Evolutionary conservation across 2,797 vertebrate species (phyloP).

Genomic region (Hydrocynus forskahlii): DNA sequence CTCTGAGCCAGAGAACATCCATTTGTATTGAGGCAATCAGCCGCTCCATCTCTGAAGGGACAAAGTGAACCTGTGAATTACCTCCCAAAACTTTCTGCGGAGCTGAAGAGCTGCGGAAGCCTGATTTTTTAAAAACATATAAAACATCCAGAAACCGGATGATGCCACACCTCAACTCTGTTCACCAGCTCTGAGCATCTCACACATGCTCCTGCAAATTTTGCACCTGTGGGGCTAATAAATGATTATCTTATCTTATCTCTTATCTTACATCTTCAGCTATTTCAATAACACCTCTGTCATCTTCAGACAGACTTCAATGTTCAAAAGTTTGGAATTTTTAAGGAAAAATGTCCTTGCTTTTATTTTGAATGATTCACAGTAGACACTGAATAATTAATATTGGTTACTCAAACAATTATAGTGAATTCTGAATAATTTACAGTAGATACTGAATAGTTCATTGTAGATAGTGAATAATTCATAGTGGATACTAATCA

Average conservation of each 20-base stretch:
- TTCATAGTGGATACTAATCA: no score
- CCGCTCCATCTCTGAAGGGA: constrained; percentile 22
- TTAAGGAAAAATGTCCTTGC: no score
- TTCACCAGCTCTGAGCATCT: background rate
- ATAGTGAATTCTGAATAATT: background rate
- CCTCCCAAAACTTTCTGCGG: constrained; percentile 3
- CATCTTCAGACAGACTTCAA: no score
- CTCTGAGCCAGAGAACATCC: constrained; percentile 32
- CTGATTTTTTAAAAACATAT: background rate
- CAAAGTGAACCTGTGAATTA: constrained; percentile 2
- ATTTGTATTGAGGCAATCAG: constrained; percentile 52
- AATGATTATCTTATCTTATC: no score
- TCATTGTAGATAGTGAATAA: no score
- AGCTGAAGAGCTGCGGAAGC: background rate
- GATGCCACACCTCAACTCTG: background rate
- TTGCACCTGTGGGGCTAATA: no score
- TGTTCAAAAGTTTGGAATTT: no score
- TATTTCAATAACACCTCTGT: no score
- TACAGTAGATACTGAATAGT: background rate
- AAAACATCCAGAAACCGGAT: background rate
- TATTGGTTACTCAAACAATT: background rate
- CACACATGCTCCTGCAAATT: no score
- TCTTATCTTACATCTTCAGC: background rate
- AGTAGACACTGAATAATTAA: background rate
- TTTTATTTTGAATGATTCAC: no score